These are phyloP conservation scores for Lacanobia oleracea DNA, from an alignment of 2,888 invertebrate species.

Conservation along the genomic window DNA sequence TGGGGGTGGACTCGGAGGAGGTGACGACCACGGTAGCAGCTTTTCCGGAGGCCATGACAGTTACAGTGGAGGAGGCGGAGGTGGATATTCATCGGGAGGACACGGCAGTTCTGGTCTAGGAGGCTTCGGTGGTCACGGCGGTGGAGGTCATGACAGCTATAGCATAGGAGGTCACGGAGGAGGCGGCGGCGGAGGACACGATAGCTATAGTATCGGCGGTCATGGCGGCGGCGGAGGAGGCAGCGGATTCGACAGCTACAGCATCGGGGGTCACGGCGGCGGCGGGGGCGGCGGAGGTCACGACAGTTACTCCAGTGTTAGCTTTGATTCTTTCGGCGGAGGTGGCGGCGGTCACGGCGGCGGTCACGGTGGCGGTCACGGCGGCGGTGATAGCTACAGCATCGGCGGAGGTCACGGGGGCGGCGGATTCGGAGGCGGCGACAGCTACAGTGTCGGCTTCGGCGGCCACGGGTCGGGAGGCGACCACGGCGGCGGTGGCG, in stretches of 20 bases:
- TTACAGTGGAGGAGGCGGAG: conserved; percentile 64
- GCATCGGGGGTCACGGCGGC: conserved; percentile 60
- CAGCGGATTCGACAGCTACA: conserved; percentile 53
- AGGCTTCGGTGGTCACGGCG: conserved; percentile 65
- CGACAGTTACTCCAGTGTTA: conserved; percentile 31
- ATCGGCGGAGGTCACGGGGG: conserved; percentile 67
- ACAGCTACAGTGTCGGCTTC: conserved; percentile 60
- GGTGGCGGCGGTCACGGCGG: conserved; percentile 65
- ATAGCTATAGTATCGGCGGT: conserved; percentile 67
- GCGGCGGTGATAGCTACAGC: conserved; percentile 58
- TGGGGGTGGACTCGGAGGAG: conserved; percentile 68
- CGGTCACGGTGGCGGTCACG: conserved; percentile 40
- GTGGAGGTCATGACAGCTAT: conserved; percentile 69
- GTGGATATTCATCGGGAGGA: conserved; percentile 63
- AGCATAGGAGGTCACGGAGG: conserved; percentile 68
- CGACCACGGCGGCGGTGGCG: conserved; percentile 68
- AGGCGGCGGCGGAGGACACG: conserved; percentile 66
- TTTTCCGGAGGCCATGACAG: conserved; percentile 64
- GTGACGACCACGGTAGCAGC: conserved; percentile 68
- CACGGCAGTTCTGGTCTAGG: conserved; percentile 63
- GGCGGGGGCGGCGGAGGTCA: conserved; percentile 64
- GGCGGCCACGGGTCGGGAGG: conserved; percentile 67
- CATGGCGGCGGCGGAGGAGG: conserved; percentile 63
- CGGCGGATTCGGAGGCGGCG: conserved; percentile 59
- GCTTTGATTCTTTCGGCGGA: conserved; percentile 50